Evolutionary conservation across 2,888 invertebrate genomes (phyloP).

Genomic region (Venusia cambrica): DNA sequence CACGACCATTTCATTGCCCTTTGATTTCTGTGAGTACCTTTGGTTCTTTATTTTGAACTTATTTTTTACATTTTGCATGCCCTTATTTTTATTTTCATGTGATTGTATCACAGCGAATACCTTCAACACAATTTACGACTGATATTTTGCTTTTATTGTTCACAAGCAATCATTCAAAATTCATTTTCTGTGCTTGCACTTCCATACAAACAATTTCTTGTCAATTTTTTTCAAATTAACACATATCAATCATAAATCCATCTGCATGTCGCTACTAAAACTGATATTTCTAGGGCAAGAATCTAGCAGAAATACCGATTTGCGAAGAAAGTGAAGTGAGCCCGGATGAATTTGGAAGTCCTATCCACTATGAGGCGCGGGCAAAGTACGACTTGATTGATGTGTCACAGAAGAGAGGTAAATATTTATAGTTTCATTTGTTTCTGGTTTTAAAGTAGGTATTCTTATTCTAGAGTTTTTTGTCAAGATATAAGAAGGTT

Average conservation of each 20-base stretch:
- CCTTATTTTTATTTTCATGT: constrained; percentile 28
- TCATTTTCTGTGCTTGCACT: background rate
- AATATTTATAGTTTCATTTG: constrained; percentile 5
- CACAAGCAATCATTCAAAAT: constrained; percentile 1
- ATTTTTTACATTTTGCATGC: constrained; percentile 27
- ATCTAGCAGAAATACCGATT: constrained; percentile 83
- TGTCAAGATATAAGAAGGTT: too few relatives aligned
- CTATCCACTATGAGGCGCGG: constrained; percentile 62
- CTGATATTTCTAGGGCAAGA: constrained; percentile 69
- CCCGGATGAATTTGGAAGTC: constrained; percentile 81
- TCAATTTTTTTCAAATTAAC: constrained; percentile 23
- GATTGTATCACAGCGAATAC: constrained; percentile 12
- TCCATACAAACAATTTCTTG: constrained; percentile 10
- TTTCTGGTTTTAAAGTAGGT: background rate
- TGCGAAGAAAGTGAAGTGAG: constrained; percentile 83
- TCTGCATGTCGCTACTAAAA: constrained; percentile 29
- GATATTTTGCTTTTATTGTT: constrained; percentile 6
- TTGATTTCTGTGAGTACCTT: constrained; percentile 74
- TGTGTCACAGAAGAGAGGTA: constrained; percentile 83
- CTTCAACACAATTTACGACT: constrained; percentile 4
- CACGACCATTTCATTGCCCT: constrained; percentile 48
- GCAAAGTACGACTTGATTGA: constrained; percentile 73
- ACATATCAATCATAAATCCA: too few relatives aligned
- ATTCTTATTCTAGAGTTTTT: too few relatives aligned
- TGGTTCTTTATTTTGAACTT: constrained; percentile 53